phyloP scores from a whole-genome alignment of 1,140 invertebrate genomes.

The Anadara kagoshimensis region DNA sequence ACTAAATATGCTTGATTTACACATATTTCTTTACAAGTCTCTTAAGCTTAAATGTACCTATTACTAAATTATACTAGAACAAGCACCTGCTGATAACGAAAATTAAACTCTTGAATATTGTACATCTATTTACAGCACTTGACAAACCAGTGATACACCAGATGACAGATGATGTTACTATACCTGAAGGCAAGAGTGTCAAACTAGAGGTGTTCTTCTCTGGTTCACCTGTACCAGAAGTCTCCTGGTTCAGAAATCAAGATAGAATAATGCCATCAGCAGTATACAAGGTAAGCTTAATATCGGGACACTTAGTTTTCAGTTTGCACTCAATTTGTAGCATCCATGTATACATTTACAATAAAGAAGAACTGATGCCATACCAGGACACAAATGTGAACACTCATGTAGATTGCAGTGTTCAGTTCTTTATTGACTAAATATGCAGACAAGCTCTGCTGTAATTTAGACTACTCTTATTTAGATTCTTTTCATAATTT shows the following conservation, averaged over 20 bases:
- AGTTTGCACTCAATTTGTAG: too few species aligned
- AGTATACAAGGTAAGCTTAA: slow-evolving; percentile 60
- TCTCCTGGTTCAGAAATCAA: slow-evolving; percentile 81
- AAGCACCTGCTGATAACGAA: neutral
- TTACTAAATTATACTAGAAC: neutral
- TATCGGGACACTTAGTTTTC: neutral
- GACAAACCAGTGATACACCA: slow-evolving; percentile 64
- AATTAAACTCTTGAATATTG: neutral
- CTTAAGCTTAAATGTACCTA: neutral
- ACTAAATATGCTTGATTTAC: too few species aligned
- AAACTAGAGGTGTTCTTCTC: slow-evolving; percentile 66
- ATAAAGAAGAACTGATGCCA: too few species aligned
- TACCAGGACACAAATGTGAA: too few species aligned
- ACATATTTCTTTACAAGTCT: too few species aligned
- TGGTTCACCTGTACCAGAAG: slow-evolving; percentile 80
- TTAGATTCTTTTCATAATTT: too few species aligned
- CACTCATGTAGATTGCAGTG: too few species aligned
- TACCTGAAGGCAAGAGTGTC: slow-evolving; percentile 67
- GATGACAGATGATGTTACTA: slow-evolving; percentile 63
- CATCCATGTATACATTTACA: too few species aligned
- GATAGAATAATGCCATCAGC: slow-evolving; percentile 66
- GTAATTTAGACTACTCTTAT: too few species aligned
- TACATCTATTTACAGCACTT: slow-evolving; percentile 59
- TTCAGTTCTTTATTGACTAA: too few species aligned
- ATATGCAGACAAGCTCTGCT: too few species aligned